phyloP scores from a whole-genome alignment of 1,140 invertebrate genomes.

The Platyscapa corneri region DNA sequence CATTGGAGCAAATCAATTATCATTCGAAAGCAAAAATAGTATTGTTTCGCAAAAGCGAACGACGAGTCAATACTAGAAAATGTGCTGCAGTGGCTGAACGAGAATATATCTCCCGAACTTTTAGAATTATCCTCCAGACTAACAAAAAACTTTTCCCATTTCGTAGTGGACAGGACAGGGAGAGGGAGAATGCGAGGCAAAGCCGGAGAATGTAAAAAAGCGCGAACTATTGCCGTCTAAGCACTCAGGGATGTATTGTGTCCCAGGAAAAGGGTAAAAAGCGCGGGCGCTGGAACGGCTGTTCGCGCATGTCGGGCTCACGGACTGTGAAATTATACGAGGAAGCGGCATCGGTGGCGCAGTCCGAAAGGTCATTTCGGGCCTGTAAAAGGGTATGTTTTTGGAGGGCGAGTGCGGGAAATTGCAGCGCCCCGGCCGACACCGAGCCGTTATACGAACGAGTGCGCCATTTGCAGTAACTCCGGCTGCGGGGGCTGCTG shows the following conservation, averaged over 20 bases:
- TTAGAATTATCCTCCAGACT: background rate
- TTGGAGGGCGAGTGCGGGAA: background rate
- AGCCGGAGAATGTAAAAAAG: background rate
- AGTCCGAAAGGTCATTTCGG: background rate
- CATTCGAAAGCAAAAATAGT: too few species aligned
- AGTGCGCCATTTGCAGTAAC: slow-evolving; percentile 39
- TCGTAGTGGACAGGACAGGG: background rate
- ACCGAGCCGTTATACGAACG: background rate
- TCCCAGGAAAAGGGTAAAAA: slow-evolving; percentile 6
- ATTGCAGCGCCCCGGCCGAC: slow-evolving; percentile 19
- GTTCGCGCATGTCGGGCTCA: slow-evolving; percentile 6
- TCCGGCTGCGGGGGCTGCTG: background rate
- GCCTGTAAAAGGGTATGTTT: slow-evolving; percentile 2
- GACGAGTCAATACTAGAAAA: too few species aligned
- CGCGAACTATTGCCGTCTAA: background rate
- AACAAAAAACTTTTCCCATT: background rate
- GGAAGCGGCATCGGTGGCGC: background rate
- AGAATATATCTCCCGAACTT: background rate
- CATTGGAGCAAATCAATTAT: too few species aligned
- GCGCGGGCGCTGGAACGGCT: background rate
- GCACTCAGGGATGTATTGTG: too few species aligned
- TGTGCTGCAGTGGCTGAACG: background rate
- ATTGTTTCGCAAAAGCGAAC: too few species aligned
- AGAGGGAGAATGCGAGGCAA: background rate
- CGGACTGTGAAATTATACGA: slow-evolving; percentile 43